Conservation (phyloP, 2,113 vertebrate genomes). For the Isurus oxyrinchus region DNA sequence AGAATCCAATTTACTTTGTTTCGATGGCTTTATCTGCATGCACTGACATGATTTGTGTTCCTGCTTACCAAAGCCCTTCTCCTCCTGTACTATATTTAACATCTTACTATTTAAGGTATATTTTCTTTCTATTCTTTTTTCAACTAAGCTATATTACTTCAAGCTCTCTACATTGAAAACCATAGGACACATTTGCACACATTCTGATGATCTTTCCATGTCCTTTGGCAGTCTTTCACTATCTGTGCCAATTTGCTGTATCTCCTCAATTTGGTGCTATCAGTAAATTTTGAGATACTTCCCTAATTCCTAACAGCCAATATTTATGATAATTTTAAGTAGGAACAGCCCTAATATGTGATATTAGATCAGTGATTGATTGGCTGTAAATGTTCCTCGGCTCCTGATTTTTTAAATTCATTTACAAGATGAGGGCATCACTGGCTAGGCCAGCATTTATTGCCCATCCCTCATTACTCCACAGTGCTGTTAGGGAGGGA, state of each 20-base stretch:
- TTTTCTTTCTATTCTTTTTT: background rate
- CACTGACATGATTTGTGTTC: background rate
- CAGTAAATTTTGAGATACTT: no score
- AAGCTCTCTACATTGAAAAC: background rate
- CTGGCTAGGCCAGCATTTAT: no score
- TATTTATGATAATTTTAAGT: background rate
- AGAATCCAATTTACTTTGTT: no score
- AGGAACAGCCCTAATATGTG: background rate
- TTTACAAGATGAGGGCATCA: no score
- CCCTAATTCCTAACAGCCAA: background rate
- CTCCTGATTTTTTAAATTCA: background rate
- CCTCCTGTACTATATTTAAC: background rate
- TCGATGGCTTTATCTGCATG: background rate
- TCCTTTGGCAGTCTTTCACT: background rate
- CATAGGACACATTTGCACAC: background rate
- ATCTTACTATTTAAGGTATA: background rate
- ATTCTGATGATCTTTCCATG: background rate
- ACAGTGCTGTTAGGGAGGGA: no score
- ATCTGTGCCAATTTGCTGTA: background rate
- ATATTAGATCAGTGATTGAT: background rate
- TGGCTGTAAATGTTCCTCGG: background rate
- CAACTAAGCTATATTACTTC: background rate
- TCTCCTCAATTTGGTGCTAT: no score
- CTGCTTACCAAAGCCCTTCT: background rate
- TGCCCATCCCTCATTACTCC: no score